Percentiles rank a stretch among this genome's conserved stretches.
Evolutionary conservation across 2,888 invertebrate species (phyloP).

Genomic region (Eupithecia dodoneata): DNA sequence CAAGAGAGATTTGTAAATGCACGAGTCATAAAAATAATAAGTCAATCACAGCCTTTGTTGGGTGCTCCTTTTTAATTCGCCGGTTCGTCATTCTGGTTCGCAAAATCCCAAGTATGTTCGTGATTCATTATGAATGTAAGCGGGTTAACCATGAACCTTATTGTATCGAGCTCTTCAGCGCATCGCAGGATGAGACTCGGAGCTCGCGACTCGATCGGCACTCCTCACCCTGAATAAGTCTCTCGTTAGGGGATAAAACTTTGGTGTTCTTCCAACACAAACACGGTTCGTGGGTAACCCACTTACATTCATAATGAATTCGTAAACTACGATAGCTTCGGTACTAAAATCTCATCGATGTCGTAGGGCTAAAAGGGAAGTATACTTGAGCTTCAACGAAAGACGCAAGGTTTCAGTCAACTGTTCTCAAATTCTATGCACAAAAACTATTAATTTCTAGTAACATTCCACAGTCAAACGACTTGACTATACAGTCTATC

Average conservation of each 20-base stretch:
- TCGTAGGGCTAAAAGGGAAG: neutral
- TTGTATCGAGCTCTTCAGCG: no score
- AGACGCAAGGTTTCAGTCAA: neutral
- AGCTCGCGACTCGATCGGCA: no score
- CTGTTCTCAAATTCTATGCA: neutral
- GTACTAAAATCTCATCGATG: neutral
- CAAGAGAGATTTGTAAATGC: neutral
- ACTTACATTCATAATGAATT: no score
- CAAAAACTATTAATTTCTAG: neutral
- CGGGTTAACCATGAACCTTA: no score
- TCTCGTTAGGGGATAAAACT: no score
- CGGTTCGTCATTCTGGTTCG: neutral
- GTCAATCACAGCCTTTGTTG: neutral
- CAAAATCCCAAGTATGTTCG: neutral
- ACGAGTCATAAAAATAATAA: neutral
- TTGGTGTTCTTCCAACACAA: no score
- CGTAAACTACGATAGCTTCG: neutral
- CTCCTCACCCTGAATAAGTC: no score
- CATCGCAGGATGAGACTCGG: no score
- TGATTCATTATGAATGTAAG: no score
- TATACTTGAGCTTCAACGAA: neutral
- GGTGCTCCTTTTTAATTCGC: neutral
- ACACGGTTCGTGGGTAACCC: no score
- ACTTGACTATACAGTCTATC: neutral
- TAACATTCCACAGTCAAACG: neutral